Evolutionary conservation across 2,888 invertebrate species (phyloP), one percentile per base, ranked within the genome.

Genomic region (Nudaria mundana): DNA sequence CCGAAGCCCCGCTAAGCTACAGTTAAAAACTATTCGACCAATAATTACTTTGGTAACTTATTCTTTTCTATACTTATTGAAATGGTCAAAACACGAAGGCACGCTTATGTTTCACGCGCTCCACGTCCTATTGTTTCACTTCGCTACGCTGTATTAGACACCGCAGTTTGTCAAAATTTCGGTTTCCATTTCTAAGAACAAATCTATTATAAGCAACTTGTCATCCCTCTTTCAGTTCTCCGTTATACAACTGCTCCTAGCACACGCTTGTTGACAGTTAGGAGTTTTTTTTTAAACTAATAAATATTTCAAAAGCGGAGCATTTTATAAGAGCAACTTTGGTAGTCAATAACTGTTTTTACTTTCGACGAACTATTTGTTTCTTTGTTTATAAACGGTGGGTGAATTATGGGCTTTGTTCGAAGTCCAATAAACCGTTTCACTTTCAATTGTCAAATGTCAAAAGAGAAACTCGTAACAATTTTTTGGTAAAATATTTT

Each of bases 111-210:
- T 66, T 70, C 71, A 62, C 70, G 65, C 67, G 62, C 68, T 66
- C 71, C 70, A 62, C 71, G 64, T 59, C 63, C 65, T 57, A 68
- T 81, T 81, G 81, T 82, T 52, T 45, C 37, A 15, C 36, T 54
- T 54, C 59, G 63, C 56, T 63, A 76, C 67, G 75, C 63, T 65
- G 56, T 55, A 75, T 76, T 72, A 60, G 59, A 74, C 77, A 83
- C 86, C 87, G 68, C 87, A 87, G 77, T 83, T 74, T 77, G 87
- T 86, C 84, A 83, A 85, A 84, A 86, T 85, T 77, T 87, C 78
- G 86, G 87, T 87, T 86, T 82, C 73, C 52, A 65, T 74, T 86
- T 88, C 87, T 79, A 45, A 67, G 87, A 87, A 87, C 54, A 56
- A 61, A 52, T 56, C 63, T 60, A 66, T 70, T 68, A 44, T 42